Percentiles rank a stretch among this genome's conserved stretches.
These are phyloP conservation scores for Trachymyrmex cornetzi DNA, from an alignment of 1,140 invertebrate genomes.

Conservation along the genomic window DNA sequence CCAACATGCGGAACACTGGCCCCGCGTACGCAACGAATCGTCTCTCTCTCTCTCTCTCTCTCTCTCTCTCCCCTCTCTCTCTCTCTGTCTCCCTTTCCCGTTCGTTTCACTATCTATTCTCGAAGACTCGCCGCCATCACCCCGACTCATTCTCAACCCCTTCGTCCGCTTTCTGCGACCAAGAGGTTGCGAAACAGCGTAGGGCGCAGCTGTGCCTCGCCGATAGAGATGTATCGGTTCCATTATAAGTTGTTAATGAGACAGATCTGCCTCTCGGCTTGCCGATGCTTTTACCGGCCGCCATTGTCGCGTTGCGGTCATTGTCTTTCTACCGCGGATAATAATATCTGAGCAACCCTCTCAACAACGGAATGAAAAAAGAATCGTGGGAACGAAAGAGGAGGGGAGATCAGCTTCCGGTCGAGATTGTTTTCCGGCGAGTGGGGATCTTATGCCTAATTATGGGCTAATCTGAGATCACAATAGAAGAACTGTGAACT, in stretches of 20 bases:
- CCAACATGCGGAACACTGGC: slow-evolving; percentile 18
- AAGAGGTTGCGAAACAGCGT: slow-evolving; percentile 39
- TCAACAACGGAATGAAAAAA: slow-evolving; percentile 41
- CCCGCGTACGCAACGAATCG: slow-evolving; percentile 47
- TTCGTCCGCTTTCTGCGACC: slow-evolving; percentile 10
- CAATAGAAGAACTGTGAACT: slow-evolving; percentile 23
- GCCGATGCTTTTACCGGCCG: slow-evolving; percentile 60
- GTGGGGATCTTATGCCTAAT: slow-evolving; percentile 26
- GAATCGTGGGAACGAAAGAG: not conserved
- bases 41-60: not conserved
- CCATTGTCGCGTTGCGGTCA: slow-evolving; percentile 72
- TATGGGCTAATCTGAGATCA: slow-evolving; percentile 28
- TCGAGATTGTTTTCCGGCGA: not conserved
- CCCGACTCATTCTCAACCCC: slow-evolving; percentile 15
- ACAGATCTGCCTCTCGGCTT: slow-evolving; percentile 70
- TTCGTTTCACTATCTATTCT: slow-evolving; percentile 48
- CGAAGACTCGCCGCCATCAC: slow-evolving; percentile 22
- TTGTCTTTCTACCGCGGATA: slow-evolving; percentile 74
- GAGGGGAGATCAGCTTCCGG: slow-evolving; percentile 18
- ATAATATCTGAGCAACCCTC: slow-evolving; percentile 73
- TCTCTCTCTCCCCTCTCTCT: not conserved
- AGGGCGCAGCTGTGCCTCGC: slow-evolving; percentile 41
- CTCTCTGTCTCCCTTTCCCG: not conserved
- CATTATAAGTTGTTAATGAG: slow-evolving; percentile 80
- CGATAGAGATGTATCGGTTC: slow-evolving; percentile 66